Conservation (phyloP, 2,113 vertebrate genomes). For the Prietella phreatophila region DNA sequence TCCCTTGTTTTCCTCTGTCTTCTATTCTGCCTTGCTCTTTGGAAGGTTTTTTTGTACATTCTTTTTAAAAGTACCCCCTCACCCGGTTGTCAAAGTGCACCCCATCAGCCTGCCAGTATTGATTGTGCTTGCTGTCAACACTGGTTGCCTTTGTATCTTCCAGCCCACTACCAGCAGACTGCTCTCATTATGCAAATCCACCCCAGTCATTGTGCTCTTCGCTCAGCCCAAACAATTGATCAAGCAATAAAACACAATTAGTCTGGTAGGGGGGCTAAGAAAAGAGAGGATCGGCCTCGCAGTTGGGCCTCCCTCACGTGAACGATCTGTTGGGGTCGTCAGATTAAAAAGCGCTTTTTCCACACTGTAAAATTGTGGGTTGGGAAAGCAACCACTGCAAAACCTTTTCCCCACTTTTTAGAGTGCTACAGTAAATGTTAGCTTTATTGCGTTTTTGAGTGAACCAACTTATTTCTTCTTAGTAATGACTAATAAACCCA, state of each 20-base stretch:
- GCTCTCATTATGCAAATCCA: constrained; percentile 72
- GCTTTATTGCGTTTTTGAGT: neutral
- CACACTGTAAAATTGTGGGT: constrained; percentile 28
- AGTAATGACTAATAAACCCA: neutral
- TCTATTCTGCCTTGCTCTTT: neutral
- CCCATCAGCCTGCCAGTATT: constrained; percentile 57
- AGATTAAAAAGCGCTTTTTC: constrained; percentile 43
- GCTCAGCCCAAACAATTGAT: constrained; percentile 67
- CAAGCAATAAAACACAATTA: constrained; percentile 66
- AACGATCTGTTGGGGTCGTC: constrained; percentile 24
- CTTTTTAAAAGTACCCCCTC: constrained; percentile 42
- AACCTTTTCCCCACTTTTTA: neutral
- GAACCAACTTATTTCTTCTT: neutral
- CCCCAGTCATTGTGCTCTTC: constrained; percentile 64
- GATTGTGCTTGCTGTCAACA: constrained; percentile 64
- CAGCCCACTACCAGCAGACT: constrained; percentile 61
- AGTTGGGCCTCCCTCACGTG: constrained; percentile 22
- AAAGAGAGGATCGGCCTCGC: constrained; percentile 39
- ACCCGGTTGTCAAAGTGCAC: constrained; percentile 48
- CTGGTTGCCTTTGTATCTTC: constrained; percentile 57
- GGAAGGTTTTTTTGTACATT: neutral
- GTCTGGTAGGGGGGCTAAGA: constrained; percentile 46
- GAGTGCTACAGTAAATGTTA: neutral
- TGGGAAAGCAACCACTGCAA: constrained; percentile 16
- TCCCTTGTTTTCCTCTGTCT: neutral